These are phyloP conservation scores for Zosterops borbonicus DNA, from an alignment of 2,113 vertebrate genomes.

Conservation along the genomic window DNA sequence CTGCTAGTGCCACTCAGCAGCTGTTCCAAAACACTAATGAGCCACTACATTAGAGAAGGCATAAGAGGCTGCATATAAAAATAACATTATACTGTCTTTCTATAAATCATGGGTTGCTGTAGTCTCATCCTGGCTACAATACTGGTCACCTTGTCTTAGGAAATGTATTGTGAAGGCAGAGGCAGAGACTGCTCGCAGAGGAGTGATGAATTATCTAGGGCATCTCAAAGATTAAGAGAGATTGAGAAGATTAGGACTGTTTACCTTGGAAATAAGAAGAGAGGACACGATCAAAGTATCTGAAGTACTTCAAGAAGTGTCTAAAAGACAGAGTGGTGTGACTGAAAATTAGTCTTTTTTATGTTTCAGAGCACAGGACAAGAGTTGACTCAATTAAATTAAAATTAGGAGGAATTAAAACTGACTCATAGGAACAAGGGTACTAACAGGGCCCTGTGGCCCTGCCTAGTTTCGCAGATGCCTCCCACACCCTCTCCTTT, in stretches of 20 bases:
- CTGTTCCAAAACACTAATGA: background rate
- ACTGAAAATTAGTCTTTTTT: background rate
- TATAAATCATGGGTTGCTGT: background rate
- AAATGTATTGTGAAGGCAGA: background rate
- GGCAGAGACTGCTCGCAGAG: background rate
- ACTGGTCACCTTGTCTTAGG: background rate
- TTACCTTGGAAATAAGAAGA: constrained; percentile 14
- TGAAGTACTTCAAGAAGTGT: background rate
- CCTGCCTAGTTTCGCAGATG: background rate
- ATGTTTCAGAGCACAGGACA: background rate
- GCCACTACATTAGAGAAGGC: background rate
- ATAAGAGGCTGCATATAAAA: background rate
- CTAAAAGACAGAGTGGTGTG: background rate
- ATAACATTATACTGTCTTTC: background rate
- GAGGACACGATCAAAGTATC: background rate
- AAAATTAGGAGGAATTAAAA: background rate
- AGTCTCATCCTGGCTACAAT: background rate
- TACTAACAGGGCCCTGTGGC: background rate
- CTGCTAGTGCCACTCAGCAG: background rate
- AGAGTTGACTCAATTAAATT: background rate
- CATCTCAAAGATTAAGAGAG: background rate
- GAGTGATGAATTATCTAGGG: background rate
- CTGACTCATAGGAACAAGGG: background rate
- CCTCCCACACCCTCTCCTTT: background rate
- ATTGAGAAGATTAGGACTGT: background rate